phyloP scores from a whole-genome alignment of 2,888 invertebrate species.

The Erynnis tages region DNA sequence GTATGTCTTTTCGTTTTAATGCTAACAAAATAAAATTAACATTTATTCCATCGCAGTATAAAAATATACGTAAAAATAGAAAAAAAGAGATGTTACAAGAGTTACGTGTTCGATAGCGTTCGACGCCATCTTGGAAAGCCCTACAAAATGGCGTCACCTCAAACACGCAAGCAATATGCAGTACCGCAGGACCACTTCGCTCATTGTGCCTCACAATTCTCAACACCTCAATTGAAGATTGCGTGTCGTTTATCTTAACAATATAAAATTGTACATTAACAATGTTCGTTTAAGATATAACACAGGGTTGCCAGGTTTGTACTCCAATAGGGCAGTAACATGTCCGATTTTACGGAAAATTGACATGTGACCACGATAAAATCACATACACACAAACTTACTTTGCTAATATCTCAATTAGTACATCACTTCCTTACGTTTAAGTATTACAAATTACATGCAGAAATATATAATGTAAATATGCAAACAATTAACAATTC shows the following conservation, averaged over 20 bases:
- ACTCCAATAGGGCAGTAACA: conserved; percentile 3
- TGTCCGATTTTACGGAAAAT: not conserved
- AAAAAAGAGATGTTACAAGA: conserved; percentile 58
- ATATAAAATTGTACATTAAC: conserved; percentile 9
- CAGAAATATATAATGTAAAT: not conserved
- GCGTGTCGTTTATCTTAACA: conserved; percentile 2
- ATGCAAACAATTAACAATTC: conserved; percentile 1
- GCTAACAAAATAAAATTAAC: conserved; percentile 81
- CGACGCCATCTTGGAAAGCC: conserved; percentile 30
- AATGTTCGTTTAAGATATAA: not conserved
- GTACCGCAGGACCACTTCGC: conserved; percentile 32
- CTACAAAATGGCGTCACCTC: conserved; percentile 26
- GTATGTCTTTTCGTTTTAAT: conserved; percentile 80
- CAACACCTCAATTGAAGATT: conserved; percentile 1
- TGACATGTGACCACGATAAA: not conserved
- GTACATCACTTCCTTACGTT: not conserved
- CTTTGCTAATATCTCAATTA: not conserved
- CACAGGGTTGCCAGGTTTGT: conserved; percentile 24
- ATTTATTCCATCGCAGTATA: conserved; percentile 79
- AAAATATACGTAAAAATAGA: conserved; percentile 80
- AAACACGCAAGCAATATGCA: conserved; percentile 33
- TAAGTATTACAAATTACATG: not conserved
- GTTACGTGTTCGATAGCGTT: conserved; percentile 46
- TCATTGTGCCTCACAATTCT: conserved; percentile 8
- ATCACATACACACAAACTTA: not conserved